Evolutionary conservation across 2,797 vertebrate species (phyloP), one percentile per base, ranked within the genome.

Genomic region (Catharus ustulatus): DNA sequence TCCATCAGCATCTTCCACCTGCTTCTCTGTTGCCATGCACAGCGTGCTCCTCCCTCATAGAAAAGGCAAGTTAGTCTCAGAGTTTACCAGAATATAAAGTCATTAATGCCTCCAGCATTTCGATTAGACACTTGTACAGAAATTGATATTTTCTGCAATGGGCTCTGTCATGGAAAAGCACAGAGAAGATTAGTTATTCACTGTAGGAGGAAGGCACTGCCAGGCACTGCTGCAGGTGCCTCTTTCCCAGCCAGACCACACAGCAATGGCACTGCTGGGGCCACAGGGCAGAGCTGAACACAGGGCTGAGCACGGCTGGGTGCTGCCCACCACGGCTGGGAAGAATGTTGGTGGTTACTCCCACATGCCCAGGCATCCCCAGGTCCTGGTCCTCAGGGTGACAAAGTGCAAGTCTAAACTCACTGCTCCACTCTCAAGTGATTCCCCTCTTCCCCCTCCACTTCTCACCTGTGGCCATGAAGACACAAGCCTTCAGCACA

Each of bases 221-320:
- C 26, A 36, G 45, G 26, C 16, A 10, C 26, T 12, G 72, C 68
- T 68, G 49, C 48, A 15, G 61, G 13, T 49, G n/a, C 29, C 10
- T 22, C 68, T 63, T 46, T 75, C 7, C 45, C 51, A 9, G 27
- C 26, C 66, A 57, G 20, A 24, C 10, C 18, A 5, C 32, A 15
- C 0, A 2, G 55, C 49, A 52, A 2, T 14, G 42, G 59, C 5
- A 5, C 9, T 36, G 24, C 57, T 40, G 73, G 10, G 21, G 38
- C 27, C 49, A 13, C n/a, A 16, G 36, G 29, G 36, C 61, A 84
- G 30, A 49, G 51, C 69, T 42, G 34, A 15, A 5, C 23, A 27
- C 73, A 13, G 23, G 51, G 54, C 7, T 55, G 59, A 13, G 11
- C 57, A 14, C 0, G 0, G 45, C 23, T 30, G 49, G 54, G 21